Base-by-base conservation (phyloP, 2,888 invertebrate species). In the Drosophila basisetae region DNA sequence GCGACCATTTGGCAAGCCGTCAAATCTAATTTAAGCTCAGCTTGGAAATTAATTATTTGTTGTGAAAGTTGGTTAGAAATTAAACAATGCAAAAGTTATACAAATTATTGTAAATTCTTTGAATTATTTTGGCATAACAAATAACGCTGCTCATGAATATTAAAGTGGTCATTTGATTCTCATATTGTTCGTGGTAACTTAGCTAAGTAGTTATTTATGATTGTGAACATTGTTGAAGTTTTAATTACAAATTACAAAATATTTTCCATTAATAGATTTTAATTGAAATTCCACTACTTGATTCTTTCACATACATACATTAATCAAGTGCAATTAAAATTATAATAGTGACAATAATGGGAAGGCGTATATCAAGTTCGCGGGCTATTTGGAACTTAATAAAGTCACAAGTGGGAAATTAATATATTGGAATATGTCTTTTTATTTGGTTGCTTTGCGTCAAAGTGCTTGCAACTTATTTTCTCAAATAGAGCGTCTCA, bases 21-120 rank as follows among this genome's bases (percentile, higher is more conserved):
- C 60, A 63, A 68, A 78, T 68, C 66, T 64, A 76, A 80, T 68
- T 80, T 73, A 68, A 69, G 62, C 60, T 52, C 33, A 55, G 72
- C 64, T 75, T 54, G 67, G 59, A 52, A 76, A 68, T 63, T 59
- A 73, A 76, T 78, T 52, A 59, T 47, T 53, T 72, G 63, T 43
- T 72, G 56, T 43, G 33, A 22, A 73, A 68, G 55, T 64, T 50
- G 25, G 39, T 68, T 41, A 47, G 9, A 35, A 63, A 62, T 71
- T 52, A 4, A n/a, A 35, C 30, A 47, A 39, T 18, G n/a, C 16
- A 59, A 16, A 43, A 47, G 43, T 47, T 63, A 58, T 56, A 47
- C 41, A 41, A 39, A 65, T 65, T 49, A 39, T 33, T 22, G 13
- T 0, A 43, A 50, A 55, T 56, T 54, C 54, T 52, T 68, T 10